Base-by-base conservation (phyloP, 2,797 vertebrate genomes). In the Zalophus californianus region DNA sequence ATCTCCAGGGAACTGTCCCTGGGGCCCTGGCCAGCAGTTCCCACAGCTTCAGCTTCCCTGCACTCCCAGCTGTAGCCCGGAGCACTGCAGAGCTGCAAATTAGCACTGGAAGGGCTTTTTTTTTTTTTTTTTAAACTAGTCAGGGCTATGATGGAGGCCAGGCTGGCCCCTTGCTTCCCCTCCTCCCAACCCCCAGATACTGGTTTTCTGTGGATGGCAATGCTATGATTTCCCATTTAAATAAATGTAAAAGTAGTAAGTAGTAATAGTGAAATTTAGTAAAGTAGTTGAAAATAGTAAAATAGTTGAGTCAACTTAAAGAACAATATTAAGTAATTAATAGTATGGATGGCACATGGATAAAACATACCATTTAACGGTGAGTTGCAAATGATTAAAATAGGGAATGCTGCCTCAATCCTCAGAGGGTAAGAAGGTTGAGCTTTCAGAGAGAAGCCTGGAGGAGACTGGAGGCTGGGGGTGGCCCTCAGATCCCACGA, bases 61-160 rank as follows among this genome's bases (percentile, higher is more conserved):
- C 32, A 48, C 50, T 64, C 56, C 2, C 2, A 56, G 99, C 99
- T 98, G 98, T 0, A 97, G 94, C 92, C 97, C 97, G 98, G 98
- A 98, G 82, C 56, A 97, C 98, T 90, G 95, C 99, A 99, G 99
- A 99, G 98, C 99, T 93, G 96, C 99, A 99, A 99, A 99, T 99
- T 99, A 99, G 99, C 99, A 99, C 99, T 97, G 98, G 99, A 99
- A 99, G 99, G 99, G 99, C 99, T 98, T 99, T 99, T 99, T 99
- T 78, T 25, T 32, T 54, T 54, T 32, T n/a, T 72, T 72, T 41
- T 70, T 38, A 0, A 98, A 98, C 98, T 98, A 98, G 98, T 98
- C 98, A 98, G 98, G 99, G 52, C 83, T 13, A 72, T 68, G 95
- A 94, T 95, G 89, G 72, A 21, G 27, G 4, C 41, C 62, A 32